A percentile compares a stretch with the other conserved stretches of the same genome.
Conservation (phyloP, 2,888 invertebrate species). For the Trachelus stipa region DNA sequence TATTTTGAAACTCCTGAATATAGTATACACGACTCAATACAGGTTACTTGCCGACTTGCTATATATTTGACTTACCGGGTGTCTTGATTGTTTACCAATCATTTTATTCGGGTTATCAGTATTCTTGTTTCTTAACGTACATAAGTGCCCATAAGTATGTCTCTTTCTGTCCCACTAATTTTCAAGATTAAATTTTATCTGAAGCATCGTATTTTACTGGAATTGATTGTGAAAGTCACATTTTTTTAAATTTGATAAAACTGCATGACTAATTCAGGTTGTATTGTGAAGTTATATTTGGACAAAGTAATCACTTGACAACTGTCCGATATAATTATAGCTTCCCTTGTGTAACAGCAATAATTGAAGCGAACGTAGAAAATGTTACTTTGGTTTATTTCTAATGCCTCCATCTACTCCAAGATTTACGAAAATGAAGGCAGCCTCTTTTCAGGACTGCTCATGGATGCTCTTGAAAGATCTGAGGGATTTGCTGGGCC, state of each 20-base stretch:
- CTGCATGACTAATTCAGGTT: neutral
- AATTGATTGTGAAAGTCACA: neutral
- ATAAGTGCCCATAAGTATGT: neutral
- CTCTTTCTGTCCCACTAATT: neutral
- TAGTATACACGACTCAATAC: neutral
- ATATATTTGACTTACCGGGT: neutral
- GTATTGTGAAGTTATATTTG: neutral
- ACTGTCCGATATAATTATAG: neutral
- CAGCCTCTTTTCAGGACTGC: conserved; percentile 50
- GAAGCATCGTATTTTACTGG: neutral
- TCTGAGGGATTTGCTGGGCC: neutral
- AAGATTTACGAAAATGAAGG: conserved; percentile 27
- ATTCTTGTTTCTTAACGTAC: neutral
- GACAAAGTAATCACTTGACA: neutral
- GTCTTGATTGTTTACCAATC: neutral
- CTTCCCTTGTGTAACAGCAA: neutral
- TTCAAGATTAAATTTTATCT: neutral
- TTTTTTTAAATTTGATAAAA: neutral
- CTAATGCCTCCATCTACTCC: neutral
- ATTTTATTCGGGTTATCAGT: neutral
- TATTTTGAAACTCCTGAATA: neutral
- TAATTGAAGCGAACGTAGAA: neutral
- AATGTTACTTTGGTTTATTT: neutral
- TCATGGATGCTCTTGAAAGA: neutral
- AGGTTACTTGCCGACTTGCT: neutral